Evolutionary conservation across 2,888 invertebrate species (phyloP), one percentile per base, ranked within the genome.

Genomic region (Cheilosia vulpina): DNA sequence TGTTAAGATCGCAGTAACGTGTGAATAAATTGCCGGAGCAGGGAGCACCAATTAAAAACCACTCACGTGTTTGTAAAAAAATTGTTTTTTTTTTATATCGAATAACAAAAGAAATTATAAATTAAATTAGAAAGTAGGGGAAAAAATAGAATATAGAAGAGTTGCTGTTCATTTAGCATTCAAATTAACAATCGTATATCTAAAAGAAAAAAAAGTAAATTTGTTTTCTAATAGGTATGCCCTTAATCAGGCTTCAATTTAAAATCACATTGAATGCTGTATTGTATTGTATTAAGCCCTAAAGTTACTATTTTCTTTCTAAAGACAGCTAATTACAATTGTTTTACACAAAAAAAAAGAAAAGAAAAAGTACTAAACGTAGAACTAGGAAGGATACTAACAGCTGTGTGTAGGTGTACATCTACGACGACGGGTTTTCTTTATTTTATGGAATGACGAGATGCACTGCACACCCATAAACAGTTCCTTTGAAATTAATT

Each of bases 61-160:
- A 21, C 5, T 66, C 1, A 17, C 9, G 2, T 6, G 62, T 75
- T 75, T 80, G 5, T 71, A 79, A 79, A 84, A 84, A 52, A 71
- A 41, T 43, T 71, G 53, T 41, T 78, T 68, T 63, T 65, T 60
- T 73, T 72, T 77, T 71, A 68, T 82, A 53, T 84, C 53, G 69
- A 84, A 66, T 84, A 84, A 84, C 84, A 84, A 84, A 84, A 76
- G 79, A 80, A 75, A 53, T 58, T 80, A 84, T 84, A 84, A 84
- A 84, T 84, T 83, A 83, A 73, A 68, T 68, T 63, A 73, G 57
- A 38, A 73, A 73, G 78, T 50, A 65, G 65, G 71, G 71, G 60
- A 65, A 52, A 45, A 34, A n/a, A 38, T 6, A 27, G 34, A 34
- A 34, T 34, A 34, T 34, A 34, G 24, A 57, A 24, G 50, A 57